Percentiles rank a stretch among this genome's conserved stretches.
phyloP scores from a whole-genome alignment of 2,797 vertebrate species.

The Pseudochirops corinnae region DNA sequence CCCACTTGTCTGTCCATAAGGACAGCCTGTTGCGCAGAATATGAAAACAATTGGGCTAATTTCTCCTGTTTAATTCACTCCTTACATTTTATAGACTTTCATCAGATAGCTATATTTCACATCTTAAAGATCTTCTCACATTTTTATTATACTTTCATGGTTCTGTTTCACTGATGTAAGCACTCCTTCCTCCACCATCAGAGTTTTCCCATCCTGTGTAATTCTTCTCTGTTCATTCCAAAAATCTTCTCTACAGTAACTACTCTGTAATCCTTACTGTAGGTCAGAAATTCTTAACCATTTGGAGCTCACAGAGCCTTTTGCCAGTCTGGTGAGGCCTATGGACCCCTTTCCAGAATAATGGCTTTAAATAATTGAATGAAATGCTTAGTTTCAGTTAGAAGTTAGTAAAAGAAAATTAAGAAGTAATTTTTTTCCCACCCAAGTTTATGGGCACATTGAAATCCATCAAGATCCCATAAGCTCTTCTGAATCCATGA shows the following conservation, averaged over 20 bases:
- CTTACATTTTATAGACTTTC: slow-evolving; percentile 3
- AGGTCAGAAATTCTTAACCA: background rate
- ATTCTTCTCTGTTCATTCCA: background rate
- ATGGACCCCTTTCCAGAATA: background rate
- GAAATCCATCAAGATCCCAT: background rate
- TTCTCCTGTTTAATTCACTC: background rate
- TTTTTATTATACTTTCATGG: background rate
- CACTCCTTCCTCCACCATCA: background rate
- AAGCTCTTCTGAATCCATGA: background rate
- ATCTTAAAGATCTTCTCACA: background rate
- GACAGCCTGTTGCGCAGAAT: background rate
- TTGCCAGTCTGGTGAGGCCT: background rate
- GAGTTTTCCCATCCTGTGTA: background rate
- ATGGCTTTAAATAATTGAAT: background rate
- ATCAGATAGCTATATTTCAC: background rate
- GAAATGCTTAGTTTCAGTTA: background rate
- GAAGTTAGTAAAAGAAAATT: background rate
- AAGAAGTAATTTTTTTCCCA: background rate
- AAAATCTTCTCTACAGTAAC: background rate
- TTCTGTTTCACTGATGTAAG: background rate
- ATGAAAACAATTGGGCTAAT: background rate
- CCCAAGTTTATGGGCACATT: background rate
- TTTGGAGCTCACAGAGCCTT: background rate
- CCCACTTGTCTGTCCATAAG: background rate
- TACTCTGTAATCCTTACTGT: background rate